A percentile compares a stretch with the other conserved stretches of the same genome.
Evolutionary conservation across 2,888 invertebrate species (phyloP).

Genomic region (Temnothorax unifasciatus): DNA sequence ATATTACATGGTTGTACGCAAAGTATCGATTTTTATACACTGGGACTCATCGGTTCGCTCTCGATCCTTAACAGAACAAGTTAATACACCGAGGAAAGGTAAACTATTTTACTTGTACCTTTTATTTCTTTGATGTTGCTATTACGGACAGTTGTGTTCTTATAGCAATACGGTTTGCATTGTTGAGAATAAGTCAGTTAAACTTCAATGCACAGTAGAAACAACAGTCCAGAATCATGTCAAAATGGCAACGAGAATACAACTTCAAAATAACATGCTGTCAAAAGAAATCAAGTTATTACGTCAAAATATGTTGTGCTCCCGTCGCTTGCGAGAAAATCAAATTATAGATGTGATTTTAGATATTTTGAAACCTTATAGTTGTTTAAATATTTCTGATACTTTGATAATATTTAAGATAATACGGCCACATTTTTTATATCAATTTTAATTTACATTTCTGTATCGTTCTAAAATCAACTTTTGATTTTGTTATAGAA

Average conservation of each 20-base stretch:
- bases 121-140: neutral
- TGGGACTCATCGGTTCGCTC: neutral
- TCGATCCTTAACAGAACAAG: neutral
- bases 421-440: neutral
- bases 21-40: neutral
- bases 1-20: neutral
- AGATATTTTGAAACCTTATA: neutral
- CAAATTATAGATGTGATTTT: neutral
- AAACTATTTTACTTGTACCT: neutral
- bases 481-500: neutral
- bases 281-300: conserved; percentile 22
- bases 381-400: neutral
- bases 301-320: neutral
- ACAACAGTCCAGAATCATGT: neutral
- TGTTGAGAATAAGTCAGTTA: conserved; percentile 28
- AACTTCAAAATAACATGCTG: conserved; percentile 18
- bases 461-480: neutral
- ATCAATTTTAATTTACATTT: neutral
- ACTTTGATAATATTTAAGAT: neutral
- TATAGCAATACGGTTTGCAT: neutral
- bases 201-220: neutral
- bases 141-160: neutral
- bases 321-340: neutral
- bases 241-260: neutral
- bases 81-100: neutral